phyloP scores from a whole-genome alignment of 2,797 vertebrate genomes.

The Pampus argenteus region DNA sequence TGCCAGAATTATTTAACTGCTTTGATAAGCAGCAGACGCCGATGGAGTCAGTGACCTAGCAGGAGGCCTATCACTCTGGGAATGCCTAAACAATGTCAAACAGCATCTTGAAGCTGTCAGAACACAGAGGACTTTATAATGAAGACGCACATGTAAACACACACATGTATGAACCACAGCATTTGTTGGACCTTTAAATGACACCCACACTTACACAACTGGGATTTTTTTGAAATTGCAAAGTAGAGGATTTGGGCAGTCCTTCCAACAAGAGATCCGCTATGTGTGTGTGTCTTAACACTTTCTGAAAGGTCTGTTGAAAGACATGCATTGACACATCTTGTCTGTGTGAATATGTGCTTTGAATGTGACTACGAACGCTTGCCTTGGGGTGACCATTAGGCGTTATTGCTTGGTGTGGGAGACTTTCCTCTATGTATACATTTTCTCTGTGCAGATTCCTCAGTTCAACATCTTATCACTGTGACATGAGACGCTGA shows the following conservation, averaged over 20 bases:
- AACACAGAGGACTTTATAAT: conserved; percentile 34
- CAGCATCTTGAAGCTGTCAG: conserved; percentile 58
- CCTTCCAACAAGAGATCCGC: conserved; percentile 1
- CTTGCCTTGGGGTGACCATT: not conserved
- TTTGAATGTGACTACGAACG: not conserved
- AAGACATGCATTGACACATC: conserved; percentile 24
- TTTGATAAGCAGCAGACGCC: conserved; percentile 54
- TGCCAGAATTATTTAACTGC: conserved; percentile 54
- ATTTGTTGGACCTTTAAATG: conserved; percentile 27
- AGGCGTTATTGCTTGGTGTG: conserved; percentile 17
- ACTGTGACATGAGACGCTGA: conserved; percentile 41
- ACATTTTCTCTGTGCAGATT: conserved; percentile 28
- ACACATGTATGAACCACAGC: conserved; percentile 2
- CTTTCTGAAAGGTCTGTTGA: conserved; percentile 1
- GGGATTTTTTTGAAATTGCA: conserved; percentile 57
- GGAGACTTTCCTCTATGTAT: conserved; percentile 38
- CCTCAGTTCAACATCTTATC: conserved; percentile 41
- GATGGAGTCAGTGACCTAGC: conserved; percentile 78
- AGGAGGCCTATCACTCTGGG: conserved; percentile 66
- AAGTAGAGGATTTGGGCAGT: conserved; percentile 23
- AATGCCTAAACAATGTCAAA: conserved; percentile 81
- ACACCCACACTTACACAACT: conserved; percentile 15
- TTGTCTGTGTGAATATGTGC: not conserved
- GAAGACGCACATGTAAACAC: conserved; percentile 27
- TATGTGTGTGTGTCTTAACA: conserved; percentile 1